Base-by-base conservation (phyloP, 2,113 vertebrate genomes). In the Cyanoramphus novaezelandiae region DNA sequence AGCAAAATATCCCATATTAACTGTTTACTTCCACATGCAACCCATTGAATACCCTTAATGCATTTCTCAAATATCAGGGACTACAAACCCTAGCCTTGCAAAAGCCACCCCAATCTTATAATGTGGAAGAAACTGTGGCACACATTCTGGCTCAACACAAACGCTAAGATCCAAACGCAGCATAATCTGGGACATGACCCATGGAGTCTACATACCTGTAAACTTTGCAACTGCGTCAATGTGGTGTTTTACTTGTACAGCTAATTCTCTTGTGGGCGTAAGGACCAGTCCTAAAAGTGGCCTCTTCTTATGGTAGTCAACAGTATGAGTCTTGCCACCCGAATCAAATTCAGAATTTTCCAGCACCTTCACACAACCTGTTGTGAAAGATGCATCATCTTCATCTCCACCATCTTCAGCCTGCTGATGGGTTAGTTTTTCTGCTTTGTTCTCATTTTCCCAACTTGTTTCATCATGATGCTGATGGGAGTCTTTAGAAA, bases 181-280 rank as follows among this genome's bases (percentile, higher is more conserved):
- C 2, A 1, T 35, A 46, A 68, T 9, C 3, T 10, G 43, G 43
- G 20, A 82, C 19, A 3, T 0, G 14, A 23, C 20, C 81, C 9
- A 0, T 8, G 18, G 19, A 29, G 63, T 50, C 20, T 65, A 91
- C 96, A 24, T 96, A 99, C 99, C 98, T 95, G 99, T 99, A 97
- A 99, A 99, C 95, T 96, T 98, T 25, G 99, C 98, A 16, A 98
- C 98, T 29, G 99, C 99, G 83, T 99, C 99, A 53, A 99, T 98
- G 79, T 99, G 99, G 80, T 99, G 99, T 67, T 99, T 99, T 85
- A 99, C 99, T 97, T 99, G 99, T 57, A 99, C 98, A 16, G 99
- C 99, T 79, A 99, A 98, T 97, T 99, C 99, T 95, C 99, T 98
- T 46, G 99, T 99, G 47, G 99, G 99, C 41, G 99, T 98, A 86